Evolutionary conservation across 2,797 vertebrate genomes (phyloP).

Genomic region (Mormyrus hasselquistii): DNA sequence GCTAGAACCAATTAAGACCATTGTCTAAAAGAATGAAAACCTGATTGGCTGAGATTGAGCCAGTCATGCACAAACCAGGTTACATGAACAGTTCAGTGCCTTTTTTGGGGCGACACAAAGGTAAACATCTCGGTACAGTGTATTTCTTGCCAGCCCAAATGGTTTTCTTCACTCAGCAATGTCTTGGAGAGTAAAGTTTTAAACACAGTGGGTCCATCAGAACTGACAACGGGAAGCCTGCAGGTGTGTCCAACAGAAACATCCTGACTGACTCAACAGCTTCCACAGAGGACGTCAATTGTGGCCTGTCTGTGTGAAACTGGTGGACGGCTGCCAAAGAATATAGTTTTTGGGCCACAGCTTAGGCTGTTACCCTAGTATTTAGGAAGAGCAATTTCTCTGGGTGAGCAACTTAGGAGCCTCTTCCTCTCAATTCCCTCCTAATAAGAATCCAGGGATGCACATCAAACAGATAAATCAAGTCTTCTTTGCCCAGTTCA

Average conservation of each 20-base stretch:
- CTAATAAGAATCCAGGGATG: not conserved
- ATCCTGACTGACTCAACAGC: slow-evolving; percentile 3
- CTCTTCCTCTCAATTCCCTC: not conserved
- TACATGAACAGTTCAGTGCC: not conserved
- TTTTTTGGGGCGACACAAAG: not conserved
- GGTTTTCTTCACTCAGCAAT: not conserved
- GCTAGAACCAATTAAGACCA: not conserved
- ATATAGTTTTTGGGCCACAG: not conserved
- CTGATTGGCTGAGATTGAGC: not conserved
- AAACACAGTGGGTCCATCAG: not conserved
- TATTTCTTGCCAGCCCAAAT: not conserved
- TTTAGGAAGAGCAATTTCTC: not conserved
- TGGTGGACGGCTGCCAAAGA: not conserved
- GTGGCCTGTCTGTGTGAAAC: slow-evolving; percentile 1
- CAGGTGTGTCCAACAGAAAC: slow-evolving; percentile 1
- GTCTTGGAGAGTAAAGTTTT: not conserved
- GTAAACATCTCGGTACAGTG: not conserved
- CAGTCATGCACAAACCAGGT: not conserved
- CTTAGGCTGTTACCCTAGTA: not conserved
- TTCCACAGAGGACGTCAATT: not conserved
- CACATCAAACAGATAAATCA: not conserved
- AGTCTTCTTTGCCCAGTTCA: not conserved
- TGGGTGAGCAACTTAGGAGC: not conserved
- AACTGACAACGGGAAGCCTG: not conserved
- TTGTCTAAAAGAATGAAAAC: not conserved